Evolutionary conservation across 2,888 invertebrate genomes (phyloP), one percentile per base, ranked within the genome.

Genomic region (Panopea generosa): DNA sequence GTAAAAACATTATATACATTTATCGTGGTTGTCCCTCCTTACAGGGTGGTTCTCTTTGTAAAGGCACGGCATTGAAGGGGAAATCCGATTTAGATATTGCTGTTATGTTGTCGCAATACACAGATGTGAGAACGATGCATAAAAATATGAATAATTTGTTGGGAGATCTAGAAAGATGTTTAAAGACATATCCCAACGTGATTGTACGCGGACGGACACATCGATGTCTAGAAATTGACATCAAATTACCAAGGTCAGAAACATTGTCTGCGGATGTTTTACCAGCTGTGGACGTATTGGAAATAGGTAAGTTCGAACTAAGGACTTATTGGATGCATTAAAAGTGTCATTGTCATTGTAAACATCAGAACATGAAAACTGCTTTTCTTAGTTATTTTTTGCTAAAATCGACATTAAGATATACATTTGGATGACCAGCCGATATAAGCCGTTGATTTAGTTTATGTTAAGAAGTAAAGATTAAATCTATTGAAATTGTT

Each of bases 41-140:
- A 33, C 14, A 73, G 73, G 56, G 62, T 50, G 73, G 68, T 2
- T 73, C 73, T 9, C 52, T 73, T 2, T 61, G 73, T 16, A 73
- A 73, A 61, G 73, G 73, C 4, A 73, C 73, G 3, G 73, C 73
- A 4, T 45, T 73, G 14, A 60, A 62, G 14, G 62, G 56, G 7
- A 60, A 65, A 20, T 72, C 72, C 2, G 72, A 72, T 20, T 47
- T 47, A 2, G 72, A 72, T 20, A 38, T 72, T 2, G 72, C 66
- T 14, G 56, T 66, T 3, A 60, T 72, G 38, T 27, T 72, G 1
- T 2, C 38, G n/a, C 18, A 59, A 20, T 56, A 45, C 20, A n/a
- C 26, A 16, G 43, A 26, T 1, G 53, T 72, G 11, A n/a, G 18
- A 9, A n/a, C 3, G 9, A 11, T 72, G 0, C 16, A 20, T 18